phyloP scores from a whole-genome alignment of 2,113 vertebrate species.

The Scophthalmus maximus region DNA sequence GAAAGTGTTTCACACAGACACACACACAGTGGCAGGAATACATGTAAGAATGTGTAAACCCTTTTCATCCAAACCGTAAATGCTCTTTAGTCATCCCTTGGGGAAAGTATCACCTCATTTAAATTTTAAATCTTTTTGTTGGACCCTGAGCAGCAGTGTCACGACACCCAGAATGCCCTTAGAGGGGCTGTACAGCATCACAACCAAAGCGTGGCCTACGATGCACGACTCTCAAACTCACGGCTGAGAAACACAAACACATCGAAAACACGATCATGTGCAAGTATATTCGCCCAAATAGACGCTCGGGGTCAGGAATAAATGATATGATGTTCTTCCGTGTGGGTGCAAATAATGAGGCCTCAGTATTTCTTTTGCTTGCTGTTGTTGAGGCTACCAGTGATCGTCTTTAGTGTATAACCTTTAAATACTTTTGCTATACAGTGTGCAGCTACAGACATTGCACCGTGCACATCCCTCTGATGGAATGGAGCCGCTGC shows the following conservation, averaged over 20 bases:
- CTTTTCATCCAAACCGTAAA: background rate
- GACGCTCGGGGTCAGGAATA: too few relatives aligned
- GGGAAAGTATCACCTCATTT: too few relatives aligned
- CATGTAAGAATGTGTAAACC: background rate
- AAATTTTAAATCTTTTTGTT: too few relatives aligned
- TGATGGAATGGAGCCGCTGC: constrained; percentile 7
- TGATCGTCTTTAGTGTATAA: background rate
- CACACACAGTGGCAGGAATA: background rate
- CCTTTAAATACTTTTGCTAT: background rate
- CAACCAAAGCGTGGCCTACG: constrained; percentile 11
- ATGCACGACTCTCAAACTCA: constrained; percentile 13
- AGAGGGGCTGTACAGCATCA: background rate
- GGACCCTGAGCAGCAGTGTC: too few relatives aligned
- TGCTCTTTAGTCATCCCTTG: background rate
- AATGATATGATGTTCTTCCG: too few relatives aligned
- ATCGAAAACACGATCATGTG: constrained; percentile 12
- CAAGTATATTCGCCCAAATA: too few relatives aligned
- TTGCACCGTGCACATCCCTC: background rate
- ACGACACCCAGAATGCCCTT: too few relatives aligned
- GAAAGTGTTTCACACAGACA: background rate
- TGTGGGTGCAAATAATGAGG: background rate
- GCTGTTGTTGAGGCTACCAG: too few relatives aligned
- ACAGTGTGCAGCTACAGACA: background rate
- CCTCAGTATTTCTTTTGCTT: background rate
- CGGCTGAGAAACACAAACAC: constrained; percentile 11